Evolutionary conservation across 2,888 invertebrate species (phyloP).

Genomic region (Octodonta nipae): DNA sequence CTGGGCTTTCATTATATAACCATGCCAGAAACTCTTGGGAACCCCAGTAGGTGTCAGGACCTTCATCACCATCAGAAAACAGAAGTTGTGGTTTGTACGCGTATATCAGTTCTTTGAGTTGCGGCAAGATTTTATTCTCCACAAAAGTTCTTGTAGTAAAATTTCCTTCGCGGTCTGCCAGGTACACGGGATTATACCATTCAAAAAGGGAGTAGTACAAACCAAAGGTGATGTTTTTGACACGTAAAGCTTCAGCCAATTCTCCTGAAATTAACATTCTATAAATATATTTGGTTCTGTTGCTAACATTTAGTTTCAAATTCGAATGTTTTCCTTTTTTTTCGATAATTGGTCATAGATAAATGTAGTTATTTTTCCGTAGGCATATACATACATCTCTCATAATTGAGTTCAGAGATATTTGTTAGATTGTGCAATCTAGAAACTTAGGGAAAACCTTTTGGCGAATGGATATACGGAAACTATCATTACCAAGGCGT

Average conservation of each 20-base stretch:
- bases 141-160: constrained; percentile 56
- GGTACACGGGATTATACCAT: constrained; percentile 76
- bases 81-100: constrained; percentile 62
- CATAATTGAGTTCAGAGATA: too few relatives aligned
- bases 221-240: constrained; percentile 56
- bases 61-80: constrained; percentile 92
- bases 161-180: constrained; percentile 50
- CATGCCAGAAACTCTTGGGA: constrained; percentile 76
- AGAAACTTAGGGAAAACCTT: too few relatives aligned
- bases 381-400: too few relatives aligned
- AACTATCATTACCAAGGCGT: too few relatives aligned
- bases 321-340: too few relatives aligned
- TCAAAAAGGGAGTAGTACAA: constrained; percentile 77
- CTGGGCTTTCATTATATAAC: constrained; percentile 88
- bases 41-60: constrained; percentile 68
- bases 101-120: constrained; percentile 62
- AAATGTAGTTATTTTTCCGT: too few relatives aligned
- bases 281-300: too few relatives aligned
- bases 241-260: constrained; percentile 52
- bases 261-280: constrained; percentile 40
- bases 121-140: constrained; percentile 60
- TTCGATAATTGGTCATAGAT: too few relatives aligned
- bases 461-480: too few relatives aligned
- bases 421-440: too few relatives aligned
- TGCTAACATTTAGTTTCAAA: too few relatives aligned